Base-by-base conservation (phyloP, 1,140 invertebrate genomes). In the Phocides pigmalion region DNA sequence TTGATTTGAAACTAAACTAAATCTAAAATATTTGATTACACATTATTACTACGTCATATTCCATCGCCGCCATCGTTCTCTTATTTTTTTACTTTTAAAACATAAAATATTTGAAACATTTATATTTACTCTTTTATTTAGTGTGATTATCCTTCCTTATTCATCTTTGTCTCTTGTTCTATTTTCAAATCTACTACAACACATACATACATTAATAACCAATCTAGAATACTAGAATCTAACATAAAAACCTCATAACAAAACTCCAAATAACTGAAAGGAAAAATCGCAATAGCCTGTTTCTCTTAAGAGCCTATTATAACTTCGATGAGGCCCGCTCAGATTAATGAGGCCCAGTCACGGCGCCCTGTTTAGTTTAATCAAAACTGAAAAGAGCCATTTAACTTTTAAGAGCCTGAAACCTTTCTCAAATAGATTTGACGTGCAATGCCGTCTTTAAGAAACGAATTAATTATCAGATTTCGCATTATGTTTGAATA, bases 311-410 rank as follows among this genome's bases (percentile, higher is more conserved):
- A 65, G 56, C 44, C 79, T 54, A 80, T 81, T 84, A 78, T 78
- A 84, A 81, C 72, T 80, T 75, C 79, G 72, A 77, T 81, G 73
- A 66, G 65, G 65, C 67, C 47, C 75, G 72, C 72, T 76, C 65
- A 75, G 76, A 78, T 82, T 78, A 82, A 84, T 76, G 74, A 77
- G 69, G 20, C 54, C 65, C 69, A 76, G 77, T 82, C 74, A 67
- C 50, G 16, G 50, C 50, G 65, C 63, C 73, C 72, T 76, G 76
- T 81, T 81, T 82, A 77, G 77, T 82, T 83, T 82, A 85, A 85
- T 85, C 75, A 77, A 80, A 84, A 81, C 72, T 72, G 74, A 77
- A 76, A 79, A 80, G 74, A 73, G 63, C 76, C 71, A 80, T 81
- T 82, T 81, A 80, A 81, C 80, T 81, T 80, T 82, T 77, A 76